Base-by-base conservation (phyloP, 2,888 invertebrate species). In the Plagodis pulveraria region DNA sequence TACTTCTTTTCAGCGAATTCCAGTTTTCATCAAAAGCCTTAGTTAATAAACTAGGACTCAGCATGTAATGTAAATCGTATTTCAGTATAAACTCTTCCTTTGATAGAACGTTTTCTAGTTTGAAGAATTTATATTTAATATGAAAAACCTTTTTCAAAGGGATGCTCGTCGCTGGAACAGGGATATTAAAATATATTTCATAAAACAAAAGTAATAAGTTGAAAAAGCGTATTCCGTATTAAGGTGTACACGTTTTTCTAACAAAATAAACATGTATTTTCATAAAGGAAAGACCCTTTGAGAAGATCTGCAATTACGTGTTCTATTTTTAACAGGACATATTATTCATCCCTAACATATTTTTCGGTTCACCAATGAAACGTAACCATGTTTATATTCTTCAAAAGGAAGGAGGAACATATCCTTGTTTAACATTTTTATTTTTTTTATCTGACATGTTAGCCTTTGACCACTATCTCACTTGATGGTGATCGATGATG, bases 11-110 rank as follows among this genome's bases (percentile, higher is more conserved):
- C 53, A 43, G 40, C 22, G 47, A 55, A 62, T 50, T 51, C 44
- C 50, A 57, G 56, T 51, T 65, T 63, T 63, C 65, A 63, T 67
- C 59, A 65, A 64, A 67, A 65, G 53, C 48, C 56, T 58, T 57
- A 55, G 55, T 54, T 63, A 62, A 61, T 61, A 62, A 62, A 61
- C 56, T 52, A 50, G 52, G 35, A 58, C 58, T 60, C 48, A 11
- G 34, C 57, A 52, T 58, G 62, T 64, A 60, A 55, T 54, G 54
- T 56, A 62, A 67, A 64, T 66, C 49, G 58, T 46, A 64, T 61
- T 64, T 42, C 58, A 54, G 54, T 61, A 58, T 51, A 57, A 64
- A 51, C 55, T 65, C 56, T 43, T 48, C 62, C 58, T 65, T 66
- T 68, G 63, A 62, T 49, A 52, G 59, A 50, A 22, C 58, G 45